Conservation (phyloP, 2,888 invertebrate genomes). For the Zeuzera pyrina region DNA sequence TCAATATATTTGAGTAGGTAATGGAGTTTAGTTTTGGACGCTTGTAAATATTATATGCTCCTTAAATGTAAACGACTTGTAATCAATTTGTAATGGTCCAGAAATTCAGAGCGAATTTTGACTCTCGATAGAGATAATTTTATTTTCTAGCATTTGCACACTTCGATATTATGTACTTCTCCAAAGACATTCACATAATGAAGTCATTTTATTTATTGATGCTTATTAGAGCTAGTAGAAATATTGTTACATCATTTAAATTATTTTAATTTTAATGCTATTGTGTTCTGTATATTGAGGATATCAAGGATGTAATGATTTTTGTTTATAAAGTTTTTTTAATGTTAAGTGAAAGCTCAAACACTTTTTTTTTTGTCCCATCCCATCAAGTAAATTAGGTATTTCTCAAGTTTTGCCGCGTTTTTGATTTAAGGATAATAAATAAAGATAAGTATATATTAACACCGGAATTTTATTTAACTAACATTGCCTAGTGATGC, state of each 20-base stretch:
- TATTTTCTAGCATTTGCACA: slow-evolving; percentile 10
- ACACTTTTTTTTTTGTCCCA: slow-evolving; percentile 28
- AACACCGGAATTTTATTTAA: neutral
- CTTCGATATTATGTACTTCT: slow-evolving; percentile 20
- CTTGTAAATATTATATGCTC: too few relatives aligned
- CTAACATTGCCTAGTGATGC: neutral
- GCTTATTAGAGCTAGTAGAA: slow-evolving; percentile 54
- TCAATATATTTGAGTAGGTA: too few relatives aligned
- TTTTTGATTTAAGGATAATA: neutral
- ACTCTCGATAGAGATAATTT: slow-evolving; percentile 3
- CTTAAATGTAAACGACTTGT: too few relatives aligned
- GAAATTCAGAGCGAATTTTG: slow-evolving; percentile 4
- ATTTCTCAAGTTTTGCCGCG: neutral
- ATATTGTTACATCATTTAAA: slow-evolving; percentile 61
- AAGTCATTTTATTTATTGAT: slow-evolving; percentile 68
- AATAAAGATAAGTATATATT: neutral
- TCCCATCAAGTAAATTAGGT: neutral
- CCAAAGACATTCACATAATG: slow-evolving; percentile 55
- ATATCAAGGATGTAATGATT: slow-evolving; percentile 45
- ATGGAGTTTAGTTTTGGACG: too few relatives aligned
- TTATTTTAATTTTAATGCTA: slow-evolving; percentile 58
- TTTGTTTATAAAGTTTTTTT: slow-evolving; percentile 39
- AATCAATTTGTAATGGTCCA: too few relatives aligned
- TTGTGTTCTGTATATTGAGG: slow-evolving; percentile 66
- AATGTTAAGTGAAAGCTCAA: slow-evolving; percentile 54